Base-by-base conservation (phyloP, 2,888 invertebrate species). In the Drosophila antonietae region DNA sequence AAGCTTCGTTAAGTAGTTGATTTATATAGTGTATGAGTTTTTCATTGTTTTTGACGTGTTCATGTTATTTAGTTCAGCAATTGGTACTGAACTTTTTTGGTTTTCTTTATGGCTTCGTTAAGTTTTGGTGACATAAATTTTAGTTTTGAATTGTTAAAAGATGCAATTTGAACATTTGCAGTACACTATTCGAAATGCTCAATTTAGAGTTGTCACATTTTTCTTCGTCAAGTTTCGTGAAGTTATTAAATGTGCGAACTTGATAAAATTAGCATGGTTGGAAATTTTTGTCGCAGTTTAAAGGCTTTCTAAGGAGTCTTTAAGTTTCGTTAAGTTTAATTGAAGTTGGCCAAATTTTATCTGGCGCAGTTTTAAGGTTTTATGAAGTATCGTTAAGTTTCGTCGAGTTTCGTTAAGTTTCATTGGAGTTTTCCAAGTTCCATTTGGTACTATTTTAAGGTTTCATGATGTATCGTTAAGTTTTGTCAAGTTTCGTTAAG, bases 1-100 rank as follows among this genome's bases (percentile, higher is more conserved):
- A 57, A 66, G 75, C 65, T 68, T 72, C 63, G 49, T 64, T 63
- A 57, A 61, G 67, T 55, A 62, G 61, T 56, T 61, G 58, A 67
- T 72, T 67, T 67, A 35, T 10, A 10, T 37, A 28, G 28, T 28
- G 28, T 28, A 23, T 10, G 31, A 9, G 18, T 4, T 15, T 56
- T 33, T 2, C 7, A 20, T 43, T 18, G 31, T 33, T 15, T 15
- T 23, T 28, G 3, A 2, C 15, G 15, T 28, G 14, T 8, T 51
- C 33, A 35, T 14, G 35, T 15, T 15, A 41, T 6, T 41, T 28
- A 39, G 49, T 15, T 35, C 6, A 3, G 14, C 33, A 51, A 51
- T 33, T 33, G 12, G 1, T 14, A 14, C 9, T 31, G 33, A 15
- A 31, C 2, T 23, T 8, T 12, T 2, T 28, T 14, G 20, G 20